A percentile compares a stretch with the other conserved stretches of the same genome.
Conservation (phyloP, 1,140 invertebrate genomes). For the Cydia pomonella region DNA sequence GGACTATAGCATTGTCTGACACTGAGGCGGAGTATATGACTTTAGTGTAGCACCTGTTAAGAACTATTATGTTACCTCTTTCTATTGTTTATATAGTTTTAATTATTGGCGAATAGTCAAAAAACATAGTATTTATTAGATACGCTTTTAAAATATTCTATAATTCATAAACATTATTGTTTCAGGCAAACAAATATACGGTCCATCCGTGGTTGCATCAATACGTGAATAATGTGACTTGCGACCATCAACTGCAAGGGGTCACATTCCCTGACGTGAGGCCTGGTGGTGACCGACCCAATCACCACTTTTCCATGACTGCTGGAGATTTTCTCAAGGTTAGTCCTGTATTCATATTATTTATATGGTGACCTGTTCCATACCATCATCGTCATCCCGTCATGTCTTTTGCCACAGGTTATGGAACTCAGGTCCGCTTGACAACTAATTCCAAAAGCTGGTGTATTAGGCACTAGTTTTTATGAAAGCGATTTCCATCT, state of each 20-base stretch:
- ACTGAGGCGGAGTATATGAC: no score
- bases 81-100: no score
- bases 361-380: no score
- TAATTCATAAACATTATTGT: slow-evolving; percentile 8
- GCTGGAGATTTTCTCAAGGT: slow-evolving; percentile 84
- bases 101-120: not conserved
- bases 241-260: slow-evolving; percentile 89
- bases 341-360: not conserved
- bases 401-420: slow-evolving; percentile 81
- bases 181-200: slow-evolving; percentile 58
- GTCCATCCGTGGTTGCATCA: slow-evolving; percentile 8
- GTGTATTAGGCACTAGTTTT: no score
- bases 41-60: no score
- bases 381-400: no score
- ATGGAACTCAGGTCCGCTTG: slow-evolving; percentile 84
- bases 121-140: no score
- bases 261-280: slow-evolving; percentile 95
- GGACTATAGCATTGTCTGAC: no score
- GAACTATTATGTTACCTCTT: no score
- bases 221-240: slow-evolving; percentile 50
- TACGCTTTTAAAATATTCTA: no score
- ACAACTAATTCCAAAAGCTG: no score
- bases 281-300: slow-evolving; percentile 85
- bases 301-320: slow-evolving; percentile 93
- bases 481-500: no score